Base-by-base conservation (phyloP, 2,113 vertebrate genomes). In the Bubo scandiacus region DNA sequence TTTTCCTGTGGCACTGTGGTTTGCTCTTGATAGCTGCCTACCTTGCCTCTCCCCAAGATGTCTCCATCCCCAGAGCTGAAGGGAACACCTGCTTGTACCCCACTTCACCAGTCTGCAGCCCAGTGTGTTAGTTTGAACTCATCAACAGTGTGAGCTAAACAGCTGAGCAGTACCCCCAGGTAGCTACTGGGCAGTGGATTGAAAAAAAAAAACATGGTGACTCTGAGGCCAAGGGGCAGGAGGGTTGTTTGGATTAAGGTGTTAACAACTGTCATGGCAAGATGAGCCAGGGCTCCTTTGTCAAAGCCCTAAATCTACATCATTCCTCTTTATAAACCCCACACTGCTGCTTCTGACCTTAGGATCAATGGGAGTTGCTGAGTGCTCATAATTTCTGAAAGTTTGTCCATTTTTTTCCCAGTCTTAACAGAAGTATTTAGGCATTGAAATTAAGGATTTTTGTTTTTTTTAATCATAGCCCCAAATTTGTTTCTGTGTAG, bases 91-190 rank as follows among this genome's bases (percentile, higher is more conserved):
- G 30, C 6, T 58, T n/a, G 30, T 26, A 12, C 4, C 23, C 12
- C 18, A 22, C 43, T 42, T 85, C 34, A 10, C 12, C 9, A 3
- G 7, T 21, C 30, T 78, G 30, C 59, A 36, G 52, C 42, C 57
- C 12, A 34, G 17, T 1, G 0, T 0, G 0, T n/a, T 45, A 12
- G 22, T 51, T 82, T 6, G 7, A 49, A 18, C 0, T 2, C 49
- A 12, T 11, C 38, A 12, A 2, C 29, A n/a, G n/a, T 0, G 3
- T 1, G 38, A 66, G 7, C 57, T 9, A 7, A 59, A 10, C 9
- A 27, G 21, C 77, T 32, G 59, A 87, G 58, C 0, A 0, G 19
- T 90, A 66, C 30, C 21, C 70, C 27, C 42, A n/a, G 45, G 34
- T 22, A 80, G 57, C 8, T 80, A 38, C 65, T 1, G 1, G 47